Evolutionary conservation across 2,797 vertebrate species (phyloP).

Genomic region (Xiphorhynchus erythropygius): DNA sequence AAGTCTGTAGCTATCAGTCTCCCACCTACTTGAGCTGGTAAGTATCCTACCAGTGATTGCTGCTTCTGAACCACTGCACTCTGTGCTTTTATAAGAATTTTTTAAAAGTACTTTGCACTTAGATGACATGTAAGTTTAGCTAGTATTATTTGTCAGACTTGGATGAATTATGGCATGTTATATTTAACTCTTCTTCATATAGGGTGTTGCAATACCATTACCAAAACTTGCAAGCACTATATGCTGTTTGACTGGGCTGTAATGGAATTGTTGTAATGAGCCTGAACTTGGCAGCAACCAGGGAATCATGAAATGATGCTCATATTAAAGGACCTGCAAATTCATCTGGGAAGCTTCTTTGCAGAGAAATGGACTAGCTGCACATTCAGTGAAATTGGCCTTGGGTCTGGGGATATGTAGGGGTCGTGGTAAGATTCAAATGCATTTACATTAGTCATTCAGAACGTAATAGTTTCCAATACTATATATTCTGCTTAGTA

Average conservation of each 20-base stretch:
- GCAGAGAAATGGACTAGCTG: neutral
- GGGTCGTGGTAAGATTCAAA: neutral
- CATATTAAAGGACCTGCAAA: neutral
- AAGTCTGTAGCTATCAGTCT: neutral
- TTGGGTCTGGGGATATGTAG: neutral
- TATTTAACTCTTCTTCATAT: neutral
- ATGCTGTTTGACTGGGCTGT: neutral
- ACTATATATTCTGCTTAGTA: neutral
- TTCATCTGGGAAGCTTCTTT: constrained; percentile 9
- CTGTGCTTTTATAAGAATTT: neutral
- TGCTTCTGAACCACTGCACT: neutral
- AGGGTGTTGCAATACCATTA: neutral
- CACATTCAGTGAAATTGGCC: neutral
- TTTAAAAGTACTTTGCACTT: neutral
- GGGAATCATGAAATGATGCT: neutral
- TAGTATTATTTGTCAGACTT: neutral
- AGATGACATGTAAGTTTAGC: neutral
- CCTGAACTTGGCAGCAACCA: neutral
- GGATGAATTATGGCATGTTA: neutral
- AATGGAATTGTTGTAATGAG: neutral
- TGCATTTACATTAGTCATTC: neutral
- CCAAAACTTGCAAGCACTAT: neutral
- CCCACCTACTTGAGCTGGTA: neutral
- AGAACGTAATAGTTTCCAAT: neutral
- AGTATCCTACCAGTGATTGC: neutral